Conservation (phyloP, 2,797 vertebrate genomes). For the Propithecus deckenii region DNA sequence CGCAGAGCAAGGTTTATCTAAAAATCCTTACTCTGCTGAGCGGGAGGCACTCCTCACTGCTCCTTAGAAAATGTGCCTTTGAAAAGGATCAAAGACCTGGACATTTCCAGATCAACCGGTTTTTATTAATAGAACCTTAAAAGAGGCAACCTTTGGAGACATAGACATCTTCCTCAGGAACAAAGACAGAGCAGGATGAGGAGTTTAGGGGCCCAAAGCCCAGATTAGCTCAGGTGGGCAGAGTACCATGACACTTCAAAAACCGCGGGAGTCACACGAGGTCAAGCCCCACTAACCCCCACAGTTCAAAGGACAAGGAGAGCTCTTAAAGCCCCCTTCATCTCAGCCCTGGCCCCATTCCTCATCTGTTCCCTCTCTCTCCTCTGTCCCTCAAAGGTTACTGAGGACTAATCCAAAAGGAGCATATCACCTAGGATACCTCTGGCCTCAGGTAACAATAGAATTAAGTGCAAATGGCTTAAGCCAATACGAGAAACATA, state of each 20-base stretch:
- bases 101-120: constrained; percentile 7
- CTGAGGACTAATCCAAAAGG: background rate
- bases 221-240: background rate
- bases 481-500: background rate
- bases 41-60: background rate
- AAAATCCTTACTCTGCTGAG: background rate
- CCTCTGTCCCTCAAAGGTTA: background rate
- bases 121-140: background rate
- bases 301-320: background rate
- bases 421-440: background rate
- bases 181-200: background rate
- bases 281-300: background rate
- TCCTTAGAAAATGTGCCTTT: background rate
- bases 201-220: background rate
- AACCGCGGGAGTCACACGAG: background rate
- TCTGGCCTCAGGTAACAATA: background rate
- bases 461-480: background rate
- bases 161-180: background rate
- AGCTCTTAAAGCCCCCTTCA: background rate
- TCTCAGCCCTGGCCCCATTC: background rate
- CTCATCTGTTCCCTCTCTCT: background rate
- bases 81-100: background rate
- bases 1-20: background rate
- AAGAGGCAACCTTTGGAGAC: constrained; percentile 14
- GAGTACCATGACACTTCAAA: background rate